phyloP scores from a whole-genome alignment of 2,797 vertebrate genomes.

The Melanogrammus aeglefinus region DNA sequence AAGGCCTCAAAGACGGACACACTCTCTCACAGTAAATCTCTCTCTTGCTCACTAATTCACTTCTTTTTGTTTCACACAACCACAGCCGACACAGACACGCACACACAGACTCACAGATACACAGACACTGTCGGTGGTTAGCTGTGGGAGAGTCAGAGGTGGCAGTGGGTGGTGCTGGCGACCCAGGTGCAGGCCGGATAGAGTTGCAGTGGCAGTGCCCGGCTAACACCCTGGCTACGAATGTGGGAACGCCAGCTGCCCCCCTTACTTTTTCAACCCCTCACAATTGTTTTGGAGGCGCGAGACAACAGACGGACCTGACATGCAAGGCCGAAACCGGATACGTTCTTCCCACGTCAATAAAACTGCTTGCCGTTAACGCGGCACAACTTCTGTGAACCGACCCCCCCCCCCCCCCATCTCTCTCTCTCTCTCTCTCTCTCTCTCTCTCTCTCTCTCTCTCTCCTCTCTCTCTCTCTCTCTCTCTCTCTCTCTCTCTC shows the following conservation, averaged over 20 bases:
- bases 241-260: conserved; percentile 84
- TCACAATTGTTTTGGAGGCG: conserved; percentile 72
- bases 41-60: too few species aligned
- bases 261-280: conserved; percentile 69
- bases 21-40: too few species aligned
- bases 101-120: conserved; percentile 8
- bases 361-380: conserved; percentile 55
- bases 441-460: too few species aligned
- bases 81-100: conserved; percentile 6
- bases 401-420: too few species aligned
- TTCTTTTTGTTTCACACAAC: too few species aligned
- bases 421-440: too few species aligned
- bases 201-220: conserved; percentile 71
- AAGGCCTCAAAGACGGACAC: too few species aligned
- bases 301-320: conserved; percentile 72
- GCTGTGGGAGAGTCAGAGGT: conserved; percentile 49
- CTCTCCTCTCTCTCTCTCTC: too few species aligned
- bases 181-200: conserved; percentile 87
- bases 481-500: too few species aligned
- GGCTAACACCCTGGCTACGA: conserved; percentile 63
- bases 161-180: conserved; percentile 64
- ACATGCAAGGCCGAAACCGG: conserved; percentile 74
- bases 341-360: conserved; percentile 70
- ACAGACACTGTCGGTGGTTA: conserved; percentile 14
- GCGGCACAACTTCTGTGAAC: conserved; percentile 1